Conservation (phyloP, 35 echinoderm and acorn worm species). For the Lytechinus pictus region DNA sequence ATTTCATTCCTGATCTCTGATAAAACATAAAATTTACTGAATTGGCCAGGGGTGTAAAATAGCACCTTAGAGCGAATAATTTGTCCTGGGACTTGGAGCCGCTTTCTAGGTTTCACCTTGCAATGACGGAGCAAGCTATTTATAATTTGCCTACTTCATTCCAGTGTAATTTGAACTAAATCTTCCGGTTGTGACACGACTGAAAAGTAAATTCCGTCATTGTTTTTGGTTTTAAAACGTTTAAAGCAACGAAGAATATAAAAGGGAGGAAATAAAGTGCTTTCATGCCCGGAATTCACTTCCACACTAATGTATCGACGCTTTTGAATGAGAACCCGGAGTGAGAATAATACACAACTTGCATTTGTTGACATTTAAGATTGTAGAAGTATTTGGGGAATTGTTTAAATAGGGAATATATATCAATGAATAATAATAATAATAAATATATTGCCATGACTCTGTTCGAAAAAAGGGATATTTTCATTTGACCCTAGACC, state of each 20-base stretch:
- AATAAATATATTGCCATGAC: not conserved
- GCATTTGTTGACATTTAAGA: not conserved
- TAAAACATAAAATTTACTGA: not conserved
- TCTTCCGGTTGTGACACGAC: not conserved
- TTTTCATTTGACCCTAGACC: not conserved
- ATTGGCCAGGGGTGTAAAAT: not conserved
- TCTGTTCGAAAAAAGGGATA: not conserved
- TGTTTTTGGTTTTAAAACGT: not conserved
- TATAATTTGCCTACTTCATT: not conserved
- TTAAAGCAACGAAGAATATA: not conserved
- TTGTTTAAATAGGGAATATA: not conserved
- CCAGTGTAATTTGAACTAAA: not conserved
- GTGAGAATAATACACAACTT: not conserved
- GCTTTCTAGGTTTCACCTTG: not conserved
- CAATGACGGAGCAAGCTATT: not conserved
- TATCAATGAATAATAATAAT: not conserved
- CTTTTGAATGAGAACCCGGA: not conserved
- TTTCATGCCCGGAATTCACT: not conserved
- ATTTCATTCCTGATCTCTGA: not conserved
- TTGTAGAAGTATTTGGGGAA: not conserved
- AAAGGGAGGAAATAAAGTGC: not conserved
- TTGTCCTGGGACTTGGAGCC: not conserved
- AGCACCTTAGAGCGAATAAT: not conserved
- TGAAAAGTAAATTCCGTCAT: not conserved
- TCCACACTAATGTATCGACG: not conserved